These are phyloP conservation scores for Caenorhabditis brenneri DNA, from an alignment of 1,140 invertebrate genomes.

Conservation along the genomic window DNA sequence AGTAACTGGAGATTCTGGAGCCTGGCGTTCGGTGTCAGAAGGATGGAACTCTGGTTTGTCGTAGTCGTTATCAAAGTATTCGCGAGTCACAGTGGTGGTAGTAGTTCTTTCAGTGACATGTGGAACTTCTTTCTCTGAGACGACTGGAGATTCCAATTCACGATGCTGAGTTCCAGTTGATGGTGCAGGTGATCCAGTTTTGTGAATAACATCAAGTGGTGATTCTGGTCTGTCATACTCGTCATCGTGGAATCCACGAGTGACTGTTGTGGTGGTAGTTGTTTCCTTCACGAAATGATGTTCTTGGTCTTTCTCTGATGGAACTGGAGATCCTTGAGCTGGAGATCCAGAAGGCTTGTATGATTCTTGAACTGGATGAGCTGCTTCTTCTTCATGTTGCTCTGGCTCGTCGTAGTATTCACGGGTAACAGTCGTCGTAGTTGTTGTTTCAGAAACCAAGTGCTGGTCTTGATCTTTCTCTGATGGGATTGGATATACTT, in stretches of 20 bases:
- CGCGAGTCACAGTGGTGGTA: no score
- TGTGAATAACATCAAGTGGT: background rate
- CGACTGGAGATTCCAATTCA: background rate
- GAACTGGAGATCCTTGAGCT: background rate
- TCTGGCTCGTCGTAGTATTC: no score
- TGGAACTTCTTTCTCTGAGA: background rate
- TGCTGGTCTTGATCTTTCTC: background rate
- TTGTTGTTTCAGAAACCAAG: background rate
- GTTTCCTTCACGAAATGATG: background rate
- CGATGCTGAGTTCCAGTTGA: background rate
- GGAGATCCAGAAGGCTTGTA: no score
- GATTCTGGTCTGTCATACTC: background rate
- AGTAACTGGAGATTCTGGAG: no score
- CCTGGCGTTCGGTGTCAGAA: no score
- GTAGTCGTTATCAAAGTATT: no score
- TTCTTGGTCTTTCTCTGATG: background rate
- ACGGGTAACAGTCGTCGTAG: background rate
- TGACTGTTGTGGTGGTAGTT: constrained; percentile 15
- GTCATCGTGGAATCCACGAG: background rate
- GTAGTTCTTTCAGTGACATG: no score
- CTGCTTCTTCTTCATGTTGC: no score
- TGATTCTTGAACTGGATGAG: background rate
- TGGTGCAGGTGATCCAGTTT: background rate
- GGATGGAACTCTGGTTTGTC: no score
- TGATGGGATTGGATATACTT: background rate